Evolutionary conservation across 2,888 invertebrate genomes (phyloP).

Genomic region (Heliothis peltigera): DNA sequence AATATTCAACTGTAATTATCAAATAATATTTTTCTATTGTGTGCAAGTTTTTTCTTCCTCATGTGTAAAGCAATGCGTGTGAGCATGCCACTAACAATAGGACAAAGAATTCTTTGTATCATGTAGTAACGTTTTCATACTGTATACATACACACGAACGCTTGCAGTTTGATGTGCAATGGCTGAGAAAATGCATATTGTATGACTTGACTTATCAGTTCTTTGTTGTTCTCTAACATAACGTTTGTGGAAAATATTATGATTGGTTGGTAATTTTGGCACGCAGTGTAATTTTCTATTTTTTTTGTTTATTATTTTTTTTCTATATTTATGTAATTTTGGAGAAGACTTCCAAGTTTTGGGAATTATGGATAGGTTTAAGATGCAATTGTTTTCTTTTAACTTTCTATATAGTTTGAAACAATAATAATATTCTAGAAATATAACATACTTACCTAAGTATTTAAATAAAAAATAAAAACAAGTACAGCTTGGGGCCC

Average conservation of each 20-base stretch:
- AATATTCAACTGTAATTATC: constrained; percentile 51
- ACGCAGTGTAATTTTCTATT: constrained; percentile 4
- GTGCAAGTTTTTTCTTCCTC: constrained; percentile 65
- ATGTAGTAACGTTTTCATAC: constrained; percentile 61
- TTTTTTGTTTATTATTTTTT: background rate
- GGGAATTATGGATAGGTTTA: too few species aligned
- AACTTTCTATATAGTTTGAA: too few species aligned
- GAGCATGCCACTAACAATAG: constrained; percentile 73
- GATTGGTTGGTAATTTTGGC: constrained; percentile 8
- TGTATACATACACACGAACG: constrained; percentile 33
- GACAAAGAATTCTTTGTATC: constrained; percentile 78
- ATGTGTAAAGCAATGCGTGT: constrained; percentile 62
- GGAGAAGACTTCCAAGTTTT: too few species aligned
- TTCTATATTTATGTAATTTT: too few species aligned
- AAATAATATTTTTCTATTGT: constrained; percentile 56
- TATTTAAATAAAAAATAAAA: too few species aligned
- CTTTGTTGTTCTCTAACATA: constrained; percentile 31
- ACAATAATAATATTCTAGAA: too few species aligned
- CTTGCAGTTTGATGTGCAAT: constrained; percentile 51
- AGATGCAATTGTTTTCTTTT: too few species aligned
- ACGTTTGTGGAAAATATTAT: constrained; percentile 27
- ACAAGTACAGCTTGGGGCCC: too few species aligned
- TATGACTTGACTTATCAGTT: constrained; percentile 37
- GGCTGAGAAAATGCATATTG: constrained; percentile 51
- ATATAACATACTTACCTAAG: too few species aligned